These are phyloP conservation scores for Dermatemys mawii DNA, from an alignment of 2,113 vertebrate genomes.

Conservation along the genomic window DNA sequence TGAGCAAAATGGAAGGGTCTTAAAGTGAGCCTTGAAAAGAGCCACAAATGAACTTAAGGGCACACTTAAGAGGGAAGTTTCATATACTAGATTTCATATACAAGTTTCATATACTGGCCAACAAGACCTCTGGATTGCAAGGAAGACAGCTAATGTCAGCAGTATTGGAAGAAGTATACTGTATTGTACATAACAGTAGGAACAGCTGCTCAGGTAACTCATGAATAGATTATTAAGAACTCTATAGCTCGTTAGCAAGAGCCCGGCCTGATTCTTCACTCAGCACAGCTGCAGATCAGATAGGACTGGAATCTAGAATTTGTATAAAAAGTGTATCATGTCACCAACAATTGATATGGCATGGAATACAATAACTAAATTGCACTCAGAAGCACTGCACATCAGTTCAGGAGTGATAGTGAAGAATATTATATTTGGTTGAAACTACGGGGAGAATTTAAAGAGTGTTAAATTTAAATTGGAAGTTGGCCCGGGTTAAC, in stretches of 20 bases:
- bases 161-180: neutral
- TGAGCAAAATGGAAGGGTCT: neutral
- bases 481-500: too few relatives aligned
- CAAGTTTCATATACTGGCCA: neutral
- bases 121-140: rapidly evolving
- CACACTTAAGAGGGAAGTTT: neutral
- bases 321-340: neutral
- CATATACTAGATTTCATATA: neutral
- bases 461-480: neutral
- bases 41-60: neutral
- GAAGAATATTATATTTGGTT: neutral
- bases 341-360: neutral
- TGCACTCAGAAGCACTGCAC: neutral
- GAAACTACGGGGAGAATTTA: too few relatives aligned
- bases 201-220: neutral
- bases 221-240: neutral
- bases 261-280: neutral
- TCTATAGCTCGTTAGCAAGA: neutral
- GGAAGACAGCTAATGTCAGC: neutral
- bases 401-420: neutral
- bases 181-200: neutral
- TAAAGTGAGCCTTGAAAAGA: neutral
- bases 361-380: neutral
- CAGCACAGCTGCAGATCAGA: neutral
- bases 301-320: neutral